Conservation (phyloP, 2,113 vertebrate genomes). For the Meriones unguiculatus region DNA sequence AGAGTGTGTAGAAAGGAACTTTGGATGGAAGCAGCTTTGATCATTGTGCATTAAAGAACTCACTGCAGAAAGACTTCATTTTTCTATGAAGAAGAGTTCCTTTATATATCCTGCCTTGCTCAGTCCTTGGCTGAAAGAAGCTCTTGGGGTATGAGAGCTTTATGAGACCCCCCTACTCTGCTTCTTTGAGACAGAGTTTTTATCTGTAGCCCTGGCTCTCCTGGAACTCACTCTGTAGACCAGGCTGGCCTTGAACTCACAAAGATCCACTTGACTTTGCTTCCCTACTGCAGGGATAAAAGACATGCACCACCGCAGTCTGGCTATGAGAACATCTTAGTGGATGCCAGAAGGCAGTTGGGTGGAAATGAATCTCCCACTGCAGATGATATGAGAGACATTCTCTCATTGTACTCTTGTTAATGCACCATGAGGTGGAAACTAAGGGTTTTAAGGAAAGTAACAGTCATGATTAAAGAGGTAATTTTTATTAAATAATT, state of each 20-base stretch:
- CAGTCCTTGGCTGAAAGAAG: not conserved
- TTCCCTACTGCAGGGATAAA: not conserved
- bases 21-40: not conserved
- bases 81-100: fast-evolving
- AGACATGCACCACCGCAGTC: not conserved
- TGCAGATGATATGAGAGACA: not conserved
- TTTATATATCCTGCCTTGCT: not conserved
- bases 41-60: not conserved
- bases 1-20: not conserved
- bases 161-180: not conserved
- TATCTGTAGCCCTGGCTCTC: not conserved
- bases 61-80: not conserved
- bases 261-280: not conserved
- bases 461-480: not conserved
- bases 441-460: not conserved
- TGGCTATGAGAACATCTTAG: not conserved
- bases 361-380: not conserved
- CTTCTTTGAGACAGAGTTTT: not conserved
- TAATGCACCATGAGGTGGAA: not conserved
- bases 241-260: not conserved
- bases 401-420: not conserved
- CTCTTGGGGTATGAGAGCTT: not conserved
- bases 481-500: not conserved
- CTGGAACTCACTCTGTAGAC: not conserved
- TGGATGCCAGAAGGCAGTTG: not conserved